Evolutionary conservation across 2,797 vertebrate genomes (phyloP).

Genomic region (Clarias platycephalus): DNA sequence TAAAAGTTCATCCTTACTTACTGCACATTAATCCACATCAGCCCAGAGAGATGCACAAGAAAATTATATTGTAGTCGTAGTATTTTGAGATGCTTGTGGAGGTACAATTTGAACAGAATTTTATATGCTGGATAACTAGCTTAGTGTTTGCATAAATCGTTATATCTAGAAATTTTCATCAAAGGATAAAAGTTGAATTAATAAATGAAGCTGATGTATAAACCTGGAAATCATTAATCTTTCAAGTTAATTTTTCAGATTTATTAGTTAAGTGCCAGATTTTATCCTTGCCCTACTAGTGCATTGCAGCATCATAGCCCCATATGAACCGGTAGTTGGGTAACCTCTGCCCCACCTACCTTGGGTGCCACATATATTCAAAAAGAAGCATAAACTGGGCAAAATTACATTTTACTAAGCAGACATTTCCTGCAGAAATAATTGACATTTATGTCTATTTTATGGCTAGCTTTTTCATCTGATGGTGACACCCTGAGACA

Average conservation of each 20-base stretch:
- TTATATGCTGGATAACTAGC: not conserved
- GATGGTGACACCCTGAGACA: slow-evolving; percentile 30
- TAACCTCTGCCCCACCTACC: not conserved
- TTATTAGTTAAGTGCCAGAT: not conserved
- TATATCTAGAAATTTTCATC: not conserved
- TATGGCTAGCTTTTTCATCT: slow-evolving; percentile 5
- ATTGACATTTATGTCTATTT: not conserved
- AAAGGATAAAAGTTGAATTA: not conserved
- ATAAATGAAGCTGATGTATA: not conserved
- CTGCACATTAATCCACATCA: not conserved
- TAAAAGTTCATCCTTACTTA: slow-evolving; percentile 21
- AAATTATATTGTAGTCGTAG: not conserved
- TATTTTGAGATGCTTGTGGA: not conserved
- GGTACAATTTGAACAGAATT: not conserved
- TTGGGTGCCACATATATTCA: not conserved
- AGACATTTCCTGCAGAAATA: slow-evolving; percentile 3
- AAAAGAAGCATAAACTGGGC: not conserved
- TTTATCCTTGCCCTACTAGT: not conserved
- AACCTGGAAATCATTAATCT: not conserved
- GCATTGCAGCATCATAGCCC: not conserved
- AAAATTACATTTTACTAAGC: not conserved
- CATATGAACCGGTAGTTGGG: not conserved
- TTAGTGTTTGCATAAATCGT: no score
- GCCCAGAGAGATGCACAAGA: not conserved
- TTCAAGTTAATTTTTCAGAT: not conserved